These are phyloP conservation scores for Dryobotodes eremita DNA, from an alignment of 2,888 invertebrate genomes.

Conservation along the genomic window DNA sequence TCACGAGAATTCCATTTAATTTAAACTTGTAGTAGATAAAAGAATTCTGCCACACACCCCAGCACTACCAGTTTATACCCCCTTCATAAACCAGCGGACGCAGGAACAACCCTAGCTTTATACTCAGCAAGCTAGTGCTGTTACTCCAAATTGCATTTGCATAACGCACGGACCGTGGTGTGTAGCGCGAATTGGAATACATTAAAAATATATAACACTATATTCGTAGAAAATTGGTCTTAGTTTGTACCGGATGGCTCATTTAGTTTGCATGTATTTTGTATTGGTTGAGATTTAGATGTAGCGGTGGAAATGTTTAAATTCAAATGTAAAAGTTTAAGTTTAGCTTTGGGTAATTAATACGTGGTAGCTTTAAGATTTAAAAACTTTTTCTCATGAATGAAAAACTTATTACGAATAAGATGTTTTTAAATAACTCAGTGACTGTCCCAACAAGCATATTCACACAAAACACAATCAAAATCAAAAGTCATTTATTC, in stretches of 20 bases:
- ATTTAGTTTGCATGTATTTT: not conserved
- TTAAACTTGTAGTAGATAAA: constrained; percentile 7
- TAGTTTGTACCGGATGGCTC: constrained; percentile 12
- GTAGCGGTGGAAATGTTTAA: not conserved
- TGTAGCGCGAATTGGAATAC: constrained; percentile 67
- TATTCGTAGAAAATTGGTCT: constrained; percentile 32
- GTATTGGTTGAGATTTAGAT: not conserved
- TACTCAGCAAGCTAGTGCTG: constrained; percentile 70
- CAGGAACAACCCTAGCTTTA: constrained; percentile 44
- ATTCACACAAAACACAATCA: not conserved
- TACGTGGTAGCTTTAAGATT: not conserved
- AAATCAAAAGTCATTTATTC: no score
- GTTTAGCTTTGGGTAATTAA: not conserved
- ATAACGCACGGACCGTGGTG: constrained; percentile 76
- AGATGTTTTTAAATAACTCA: not conserved
- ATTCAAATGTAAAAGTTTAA: not conserved
- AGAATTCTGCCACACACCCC: not conserved
- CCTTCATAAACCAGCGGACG: constrained; percentile 21
- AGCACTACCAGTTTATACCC: constrained; percentile 17
- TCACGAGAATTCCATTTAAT: not conserved
- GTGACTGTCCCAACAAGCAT: no score
- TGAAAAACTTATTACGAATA: not conserved
- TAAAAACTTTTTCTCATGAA: not conserved
- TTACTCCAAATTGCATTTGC: constrained; percentile 89
- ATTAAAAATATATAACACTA: constrained; percentile 69